phyloP scores from a whole-genome alignment of 2,113 vertebrate genomes.

The Nannobrachium achirus region DNA sequence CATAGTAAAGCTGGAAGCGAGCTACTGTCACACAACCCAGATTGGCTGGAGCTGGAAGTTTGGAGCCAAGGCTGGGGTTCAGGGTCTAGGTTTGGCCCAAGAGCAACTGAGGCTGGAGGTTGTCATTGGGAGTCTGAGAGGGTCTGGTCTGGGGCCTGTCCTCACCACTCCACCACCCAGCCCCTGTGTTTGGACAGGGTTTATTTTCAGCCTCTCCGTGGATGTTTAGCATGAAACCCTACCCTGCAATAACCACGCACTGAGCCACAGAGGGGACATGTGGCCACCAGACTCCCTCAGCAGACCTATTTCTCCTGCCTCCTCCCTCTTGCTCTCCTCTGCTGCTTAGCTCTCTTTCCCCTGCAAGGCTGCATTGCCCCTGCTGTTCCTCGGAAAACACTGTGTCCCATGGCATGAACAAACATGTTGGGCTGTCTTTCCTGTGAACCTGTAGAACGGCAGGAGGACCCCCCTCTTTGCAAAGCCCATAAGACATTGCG shows the following conservation, averaged over 20 bases:
- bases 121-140: conserved; percentile 38
- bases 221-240: conserved; percentile 71
- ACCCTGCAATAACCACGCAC: conserved; percentile 61
- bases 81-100: conserved; percentile 43
- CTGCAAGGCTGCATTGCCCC: conserved; percentile 22
- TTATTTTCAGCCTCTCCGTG: conserved; percentile 68
- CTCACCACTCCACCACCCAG: conserved; percentile 50
- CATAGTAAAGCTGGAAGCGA: background rate
- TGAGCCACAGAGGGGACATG: conserved; percentile 74
- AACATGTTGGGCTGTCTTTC: conserved; percentile 72
- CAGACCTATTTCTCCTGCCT: conserved; percentile 39
- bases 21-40: background rate
- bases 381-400: conserved; percentile 73
- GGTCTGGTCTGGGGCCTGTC: conserved; percentile 54
- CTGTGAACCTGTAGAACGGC: conserved; percentile 59
- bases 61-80: conserved; percentile 26
- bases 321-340: conserved; percentile 26
- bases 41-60: conserved; percentile 10
- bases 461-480: conserved; percentile 55
- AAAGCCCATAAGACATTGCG: conserved; percentile 50
- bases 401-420: conserved; percentile 69
- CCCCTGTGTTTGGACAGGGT: conserved; percentile 67
- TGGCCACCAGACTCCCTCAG: conserved; percentile 75
- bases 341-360: conserved; percentile 33
- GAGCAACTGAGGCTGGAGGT: conserved; percentile 28